Evolutionary conservation across 2,888 invertebrate species (phyloP).

Genomic region (Drosophila percnosoma): DNA sequence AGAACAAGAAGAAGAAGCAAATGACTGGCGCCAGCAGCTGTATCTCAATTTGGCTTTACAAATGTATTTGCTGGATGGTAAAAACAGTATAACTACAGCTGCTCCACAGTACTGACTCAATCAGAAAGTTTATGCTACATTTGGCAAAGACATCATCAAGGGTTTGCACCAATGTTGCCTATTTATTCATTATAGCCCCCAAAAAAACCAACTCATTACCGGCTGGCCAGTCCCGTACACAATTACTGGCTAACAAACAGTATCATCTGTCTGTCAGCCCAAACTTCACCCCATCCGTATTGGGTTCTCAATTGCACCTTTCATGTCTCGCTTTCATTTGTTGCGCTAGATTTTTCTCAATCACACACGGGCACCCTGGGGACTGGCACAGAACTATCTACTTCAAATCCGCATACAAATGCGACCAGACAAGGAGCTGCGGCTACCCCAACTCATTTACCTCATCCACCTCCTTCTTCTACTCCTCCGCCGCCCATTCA

Average conservation of each 20-base stretch:
- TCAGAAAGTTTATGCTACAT: conserved; percentile 56
- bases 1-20: conserved; percentile 14
- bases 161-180: conserved; percentile 9
- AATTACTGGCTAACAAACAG: conserved; percentile 43
- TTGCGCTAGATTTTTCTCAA: conserved; percentile 82
- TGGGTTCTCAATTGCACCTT: conserved; percentile 44
- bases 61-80: conserved; percentile 31
- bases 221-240: conserved; percentile 34
- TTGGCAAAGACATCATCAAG: conserved; percentile 51
- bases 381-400: conserved; percentile 60
- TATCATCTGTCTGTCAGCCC: conserved; percentile 39
- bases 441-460: background rate
- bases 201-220: conserved; percentile 46
- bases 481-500: background rate
- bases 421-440: conserved; percentile 35
- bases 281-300: conserved; percentile 1
- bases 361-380: conserved; percentile 57
- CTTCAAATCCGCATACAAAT: conserved; percentile 65
- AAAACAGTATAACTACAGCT: conserved; percentile 12
- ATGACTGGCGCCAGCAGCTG: background rate
- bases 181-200: conserved; percentile 53
- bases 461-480: background rate
- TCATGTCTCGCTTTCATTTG: conserved; percentile 70
- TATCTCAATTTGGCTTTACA: conserved; percentile 41
- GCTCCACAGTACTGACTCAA: conserved; percentile 36